Evolutionary conservation across 2,113 vertebrate genomes (phyloP).

Genomic region (Pundamilia nyererei): DNA sequence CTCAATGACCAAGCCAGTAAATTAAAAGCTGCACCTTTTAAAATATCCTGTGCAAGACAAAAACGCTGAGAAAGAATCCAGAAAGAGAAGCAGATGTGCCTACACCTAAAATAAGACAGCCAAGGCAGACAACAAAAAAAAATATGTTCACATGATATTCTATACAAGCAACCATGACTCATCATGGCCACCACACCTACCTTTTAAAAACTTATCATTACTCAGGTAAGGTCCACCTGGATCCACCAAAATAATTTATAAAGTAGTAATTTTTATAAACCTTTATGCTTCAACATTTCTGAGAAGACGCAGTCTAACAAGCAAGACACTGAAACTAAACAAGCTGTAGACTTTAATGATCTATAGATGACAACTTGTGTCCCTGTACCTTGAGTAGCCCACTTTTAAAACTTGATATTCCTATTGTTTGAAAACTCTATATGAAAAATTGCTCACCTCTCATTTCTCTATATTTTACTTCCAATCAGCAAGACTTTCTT

Average conservation of each 20-base stretch:
- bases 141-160: background rate
- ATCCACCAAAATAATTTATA: background rate
- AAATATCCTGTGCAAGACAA: background rate
- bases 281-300: background rate
- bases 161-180: background rate
- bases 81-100: background rate
- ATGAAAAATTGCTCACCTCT: background rate
- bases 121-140: background rate
- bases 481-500: background rate
- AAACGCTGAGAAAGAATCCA: background rate
- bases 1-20: background rate
- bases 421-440: background rate
- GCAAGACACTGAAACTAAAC: background rate
- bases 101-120: background rate
- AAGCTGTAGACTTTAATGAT: background rate
- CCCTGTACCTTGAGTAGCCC: background rate
- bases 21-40: background rate
- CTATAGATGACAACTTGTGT: background rate
- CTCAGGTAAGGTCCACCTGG: background rate
- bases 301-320: background rate
- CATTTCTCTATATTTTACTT: background rate
- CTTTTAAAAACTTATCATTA: background rate
- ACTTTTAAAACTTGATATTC: background rate
- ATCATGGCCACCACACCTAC: background rate
- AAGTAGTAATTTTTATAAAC: background rate